A percentile compares a stretch with the other conserved stretches of the same genome.
Evolutionary conservation across 2,888 invertebrate genomes (phyloP).

Genomic region (Suillia variegata): DNA sequence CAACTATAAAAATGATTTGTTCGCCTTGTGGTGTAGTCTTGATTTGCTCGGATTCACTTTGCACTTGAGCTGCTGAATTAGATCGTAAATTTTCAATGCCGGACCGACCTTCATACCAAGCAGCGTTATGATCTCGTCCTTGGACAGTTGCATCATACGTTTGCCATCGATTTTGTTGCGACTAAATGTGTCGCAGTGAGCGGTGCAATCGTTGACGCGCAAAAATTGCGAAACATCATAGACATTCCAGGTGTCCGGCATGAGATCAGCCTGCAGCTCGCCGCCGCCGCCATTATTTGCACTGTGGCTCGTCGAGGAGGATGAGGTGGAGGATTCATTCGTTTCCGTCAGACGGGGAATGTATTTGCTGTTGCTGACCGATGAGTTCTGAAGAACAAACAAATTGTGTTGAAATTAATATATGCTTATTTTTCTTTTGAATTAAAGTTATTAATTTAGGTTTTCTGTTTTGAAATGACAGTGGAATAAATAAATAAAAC

Average conservation of each 20-base stretch:
- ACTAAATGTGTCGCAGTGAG: constrained; percentile 72
- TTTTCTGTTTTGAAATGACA: neutral
- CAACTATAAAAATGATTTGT: constrained; percentile 72
- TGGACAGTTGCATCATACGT: constrained; percentile 77
- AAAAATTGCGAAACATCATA: constrained; percentile 89
- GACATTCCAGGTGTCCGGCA: constrained; percentile 78
- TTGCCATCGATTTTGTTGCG: constrained; percentile 81
- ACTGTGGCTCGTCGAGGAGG: neutral
- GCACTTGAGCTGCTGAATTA: constrained; percentile 88
- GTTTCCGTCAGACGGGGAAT: constrained; percentile 65
- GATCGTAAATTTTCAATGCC: constrained; percentile 88
- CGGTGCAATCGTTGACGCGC: constrained; percentile 82
- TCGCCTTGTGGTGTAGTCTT: constrained; percentile 64
- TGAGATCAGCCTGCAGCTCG: constrained; percentile 48
- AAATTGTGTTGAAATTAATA: neutral
- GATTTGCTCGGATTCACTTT: constrained; percentile 64
- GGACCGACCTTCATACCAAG: constrained; percentile 95
- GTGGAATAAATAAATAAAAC: neutral
- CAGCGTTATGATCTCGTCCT: constrained; percentile 88
- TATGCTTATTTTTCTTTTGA: no score
- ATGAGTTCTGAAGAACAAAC: constrained; percentile 55
- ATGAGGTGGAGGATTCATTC: constrained; percentile 18
- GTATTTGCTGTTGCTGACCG: constrained; percentile 63
- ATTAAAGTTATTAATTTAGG: neutral
- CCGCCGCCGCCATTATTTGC: no score